Evolutionary conservation across 2,888 invertebrate genomes (phyloP), one percentile per base, ranked within the genome.

Genomic region (Xestoiulus laeticollis): DNA sequence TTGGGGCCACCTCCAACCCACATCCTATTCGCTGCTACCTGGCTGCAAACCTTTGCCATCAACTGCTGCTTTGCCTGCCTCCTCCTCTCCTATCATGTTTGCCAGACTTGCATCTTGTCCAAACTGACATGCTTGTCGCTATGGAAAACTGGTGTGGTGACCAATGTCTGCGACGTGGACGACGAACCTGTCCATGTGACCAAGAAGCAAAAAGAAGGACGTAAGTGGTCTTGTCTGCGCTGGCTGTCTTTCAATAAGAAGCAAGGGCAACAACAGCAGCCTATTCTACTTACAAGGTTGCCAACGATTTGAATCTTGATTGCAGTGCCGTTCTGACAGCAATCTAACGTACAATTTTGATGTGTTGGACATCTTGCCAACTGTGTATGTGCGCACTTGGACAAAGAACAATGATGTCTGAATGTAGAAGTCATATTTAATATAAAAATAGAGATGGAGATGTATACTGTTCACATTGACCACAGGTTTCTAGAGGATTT

Each of bases 11-110:
- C 44, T 3, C 43, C 33, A 0, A 30, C 82, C n/a, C 33, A 38
- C 30, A 14, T 87, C n/a, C 78, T 78, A 10, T 87, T 78, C 16
- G 44, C 82, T 22, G 78, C 38, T 16, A 43, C 87, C 12, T 87
- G 87, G 87, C 12, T 87, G 78, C 87, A 87, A n/a, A 87, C 87
- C 5, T 87, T 87, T 30, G 87, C 87, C 12, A 78, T 87, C 38
- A 87, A 87, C 44, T 68, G 78, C 14, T 87, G 87, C 19, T 82
- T 87, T 30, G 33, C 87, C 10, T 87, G 87, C 44, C 33, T 82
- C 16, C 22, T 87, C 1, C 44, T 87, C 10, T n/a, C 44, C 22
- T 82, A 38, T 38, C 82, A 44, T 30, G 86, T 53, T 53, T 86
- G 44, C 32, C 44, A 53, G 48, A 48, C 85, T n/a, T 85, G 85